Evolutionary conservation across 2,888 invertebrate genomes (phyloP), one percentile per base, ranked within the genome.

Genomic region (Diplolepis rosae): DNA sequence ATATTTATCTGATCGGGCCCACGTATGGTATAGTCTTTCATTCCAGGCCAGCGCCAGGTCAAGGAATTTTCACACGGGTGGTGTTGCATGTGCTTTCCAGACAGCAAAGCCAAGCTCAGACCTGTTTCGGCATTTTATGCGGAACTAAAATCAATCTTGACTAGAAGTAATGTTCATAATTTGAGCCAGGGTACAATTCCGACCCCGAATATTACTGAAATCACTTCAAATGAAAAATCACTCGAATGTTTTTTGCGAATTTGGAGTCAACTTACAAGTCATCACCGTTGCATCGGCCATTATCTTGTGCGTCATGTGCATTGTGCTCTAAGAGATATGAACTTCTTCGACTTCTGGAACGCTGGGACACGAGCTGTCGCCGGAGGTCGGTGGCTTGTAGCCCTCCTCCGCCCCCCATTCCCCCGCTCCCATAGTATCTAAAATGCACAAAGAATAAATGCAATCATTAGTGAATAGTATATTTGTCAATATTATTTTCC

Each of bases 351-450:
- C 80, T 79, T 76, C 77, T 82, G 74, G 80, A 79, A 77, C 81
- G 82, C 77, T 80, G 82, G 80, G 83, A 82, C 83, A 82, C 83
- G 80, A 82, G 81, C 83, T 85, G 84, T 84, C 87, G 86, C 84
- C 85, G 88, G 87, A 87, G 85, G 84, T 88, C 85, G 86, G 87
- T 87, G 87, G 88, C 88, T 83, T 84, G 87, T 84, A 85, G 88
- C 88, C 88, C 88, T 88, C 88, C 88, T 86, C 88, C 88, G 86
- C 84, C 88, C 88, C 85, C 88, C 88, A 88, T 88, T 79, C 87
- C 88, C 85, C 88, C 84, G 86, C 85, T 88, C 88, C 88, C 88
- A 88, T 88, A 88, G 88, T 88, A 88, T 82, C 88, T 88, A 80
- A 35, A 69, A 32, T 67, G 22, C 39, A 61, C n/a, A 39, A 1